A percentile compares a stretch with the other conserved stretches of the same genome.
Conservation (phyloP, 2,888 invertebrate genomes). For the Drosophila sordidula region DNA sequence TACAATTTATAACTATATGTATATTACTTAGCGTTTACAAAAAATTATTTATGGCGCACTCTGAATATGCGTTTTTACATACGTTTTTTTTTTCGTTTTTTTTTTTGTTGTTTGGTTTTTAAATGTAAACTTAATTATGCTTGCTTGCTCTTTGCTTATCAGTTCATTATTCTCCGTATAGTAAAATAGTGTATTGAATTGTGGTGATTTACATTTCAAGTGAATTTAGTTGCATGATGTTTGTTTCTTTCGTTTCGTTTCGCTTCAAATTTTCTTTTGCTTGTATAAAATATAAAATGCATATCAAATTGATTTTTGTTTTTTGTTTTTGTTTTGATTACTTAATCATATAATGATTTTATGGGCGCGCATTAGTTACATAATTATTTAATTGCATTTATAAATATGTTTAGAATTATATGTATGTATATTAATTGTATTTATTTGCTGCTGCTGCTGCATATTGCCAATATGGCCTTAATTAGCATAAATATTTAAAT, state of each 20-base stretch:
- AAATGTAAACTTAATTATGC: constrained; percentile 59
- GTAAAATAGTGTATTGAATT: constrained; percentile 56
- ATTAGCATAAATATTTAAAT: constrained; percentile 59
- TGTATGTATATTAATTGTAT: constrained; percentile 47
- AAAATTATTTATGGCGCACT: constrained; percentile 65
- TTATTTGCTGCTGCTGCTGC: constrained; percentile 24
- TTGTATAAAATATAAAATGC: constrained; percentile 75
- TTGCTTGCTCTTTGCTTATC: constrained; percentile 76
- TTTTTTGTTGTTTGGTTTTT: constrained; percentile 29
- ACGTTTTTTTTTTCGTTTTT: constrained; percentile 9
- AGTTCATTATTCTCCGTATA: constrained; percentile 76
- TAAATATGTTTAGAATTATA: constrained; percentile 46
- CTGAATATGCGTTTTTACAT: constrained; percentile 42
- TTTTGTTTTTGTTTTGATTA: constrained; percentile 28
- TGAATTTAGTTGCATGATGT: constrained; percentile 20
- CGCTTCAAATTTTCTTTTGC: constrained; percentile 12
- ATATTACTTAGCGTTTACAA: constrained; percentile 66
- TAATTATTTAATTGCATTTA: constrained; percentile 50
- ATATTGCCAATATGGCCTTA: constrained; percentile 71
- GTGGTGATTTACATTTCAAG: constrained; percentile 33
- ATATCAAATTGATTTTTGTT: constrained; percentile 59
- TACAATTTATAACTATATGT: constrained; percentile 72
- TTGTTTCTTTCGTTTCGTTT: constrained; percentile 12
- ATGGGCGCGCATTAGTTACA: constrained; percentile 40
- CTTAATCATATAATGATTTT: constrained; percentile 40